A percentile compares a stretch with the other conserved stretches of the same genome.
phyloP scores from a whole-genome alignment of 2,888 invertebrate species.

The Neoscelio sp. region DNA sequence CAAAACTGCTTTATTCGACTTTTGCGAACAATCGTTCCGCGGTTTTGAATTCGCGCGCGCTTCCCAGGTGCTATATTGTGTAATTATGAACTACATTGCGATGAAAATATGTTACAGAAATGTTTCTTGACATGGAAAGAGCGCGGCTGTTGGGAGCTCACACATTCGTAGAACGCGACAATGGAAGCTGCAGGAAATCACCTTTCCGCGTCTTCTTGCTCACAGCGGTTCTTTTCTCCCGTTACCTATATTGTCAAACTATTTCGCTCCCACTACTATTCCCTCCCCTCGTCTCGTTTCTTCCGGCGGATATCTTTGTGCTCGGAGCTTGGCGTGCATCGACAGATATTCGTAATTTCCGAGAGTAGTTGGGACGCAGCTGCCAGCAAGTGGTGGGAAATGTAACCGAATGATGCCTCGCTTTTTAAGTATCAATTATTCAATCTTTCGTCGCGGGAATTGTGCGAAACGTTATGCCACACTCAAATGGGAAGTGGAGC shows the following conservation, averaged over 20 bases:
- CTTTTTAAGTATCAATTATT: slow-evolving; percentile 60
- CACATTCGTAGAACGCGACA: not conserved
- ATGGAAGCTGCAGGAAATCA: slow-evolving; percentile 11
- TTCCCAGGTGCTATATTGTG: slow-evolving; percentile 11
- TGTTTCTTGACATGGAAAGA: too few relatives aligned
- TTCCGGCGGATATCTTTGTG: not conserved
- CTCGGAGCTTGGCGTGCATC: too few relatives aligned
- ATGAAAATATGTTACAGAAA: slow-evolving; percentile 35
- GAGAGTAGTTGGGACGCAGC: slow-evolving; percentile 3
- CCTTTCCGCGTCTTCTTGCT: slow-evolving; percentile 26
- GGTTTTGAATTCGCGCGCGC: slow-evolving; percentile 8
- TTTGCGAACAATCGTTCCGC: slow-evolving; percentile 2
- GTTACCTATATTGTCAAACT: not conserved
- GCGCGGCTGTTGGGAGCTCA: too few relatives aligned
- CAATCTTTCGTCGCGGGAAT: slow-evolving; percentile 56
- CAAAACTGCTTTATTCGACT: slow-evolving; percentile 23
- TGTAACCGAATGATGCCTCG: slow-evolving; percentile 38
- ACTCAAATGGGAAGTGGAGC: slow-evolving; percentile 22
- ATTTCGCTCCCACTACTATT: too few relatives aligned
- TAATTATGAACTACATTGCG: slow-evolving; percentile 39
- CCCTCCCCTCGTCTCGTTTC: not conserved
- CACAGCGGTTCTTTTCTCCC: slow-evolving; percentile 13
- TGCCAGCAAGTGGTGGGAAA: not conserved
- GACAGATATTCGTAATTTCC: slow-evolving; percentile 26
- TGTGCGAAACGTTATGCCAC: slow-evolving; percentile 49